Evolutionary conservation across 1,140 invertebrate genomes (phyloP).

Genomic region (Atta cephalotes): DNA sequence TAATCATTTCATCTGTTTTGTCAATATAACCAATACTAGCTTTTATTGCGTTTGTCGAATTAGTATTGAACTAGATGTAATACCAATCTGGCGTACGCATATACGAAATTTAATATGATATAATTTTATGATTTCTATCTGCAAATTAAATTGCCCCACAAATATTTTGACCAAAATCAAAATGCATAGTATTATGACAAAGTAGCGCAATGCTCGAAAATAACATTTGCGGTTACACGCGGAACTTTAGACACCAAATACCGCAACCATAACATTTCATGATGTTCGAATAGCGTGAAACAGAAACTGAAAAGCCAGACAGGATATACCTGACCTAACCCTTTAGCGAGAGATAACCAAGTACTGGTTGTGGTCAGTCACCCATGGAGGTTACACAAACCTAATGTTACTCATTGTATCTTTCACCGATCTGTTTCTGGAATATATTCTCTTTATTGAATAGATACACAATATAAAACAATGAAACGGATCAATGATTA

Average conservation of each 20-base stretch:
- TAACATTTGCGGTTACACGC: slow-evolving; percentile 51
- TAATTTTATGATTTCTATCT: slow-evolving; percentile 23
- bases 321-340: slow-evolving; percentile 31
- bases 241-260: slow-evolving; percentile 40
- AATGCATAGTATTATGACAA: slow-evolving; percentile 42
- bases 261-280: slow-evolving; percentile 48
- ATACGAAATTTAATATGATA: background rate
- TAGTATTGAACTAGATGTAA: background rate
- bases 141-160: slow-evolving; percentile 32
- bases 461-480: background rate
- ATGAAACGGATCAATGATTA: background rate
- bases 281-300: slow-evolving; percentile 46
- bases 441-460: slow-evolving; percentile 3
- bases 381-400: slow-evolving; percentile 34
- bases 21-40: background rate
- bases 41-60: background rate
- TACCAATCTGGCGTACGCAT: background rate
- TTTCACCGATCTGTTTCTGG: slow-evolving; percentile 19
- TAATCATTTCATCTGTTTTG: slow-evolving; percentile 25
- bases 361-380: slow-evolving; percentile 45
- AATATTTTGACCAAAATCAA: slow-evolving; percentile 49
- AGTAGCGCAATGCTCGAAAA: slow-evolving; percentile 38
- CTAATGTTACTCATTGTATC: slow-evolving; percentile 47
- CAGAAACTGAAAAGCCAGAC: slow-evolving; percentile 54
- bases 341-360: slow-evolving; percentile 55